These are phyloP conservation scores for Poicephalus meyeri DNA, from an alignment of 2,113 vertebrate genomes.

Conservation along the genomic window DNA sequence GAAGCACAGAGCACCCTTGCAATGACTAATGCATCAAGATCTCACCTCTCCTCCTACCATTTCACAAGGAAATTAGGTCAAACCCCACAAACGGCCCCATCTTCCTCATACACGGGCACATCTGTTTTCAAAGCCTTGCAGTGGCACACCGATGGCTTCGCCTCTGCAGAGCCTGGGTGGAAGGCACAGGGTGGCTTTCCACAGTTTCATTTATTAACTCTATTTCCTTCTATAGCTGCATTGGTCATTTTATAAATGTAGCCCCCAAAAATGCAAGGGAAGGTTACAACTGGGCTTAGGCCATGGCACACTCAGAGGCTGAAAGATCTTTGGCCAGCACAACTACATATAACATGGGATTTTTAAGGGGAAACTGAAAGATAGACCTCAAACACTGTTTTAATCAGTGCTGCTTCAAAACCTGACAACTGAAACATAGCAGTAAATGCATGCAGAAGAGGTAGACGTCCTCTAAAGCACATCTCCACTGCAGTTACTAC, in stretches of 20 bases:
- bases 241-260: fast-evolving
- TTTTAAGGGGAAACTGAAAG: neutral
- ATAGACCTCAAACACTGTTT: neutral
- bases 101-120: fast-evolving
- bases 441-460: fast-evolving
- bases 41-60: neutral
- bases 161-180: neutral
- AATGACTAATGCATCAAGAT: fast-evolving
- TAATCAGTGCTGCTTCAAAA: neutral
- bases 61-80: neutral
- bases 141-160: neutral
- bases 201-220: neutral
- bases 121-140: neutral
- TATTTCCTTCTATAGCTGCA: neutral
- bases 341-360: neutral
- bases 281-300: neutral
- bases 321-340: neutral
- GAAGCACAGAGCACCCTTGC: neutral
- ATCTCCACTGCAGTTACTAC: neutral
- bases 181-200: fast-evolving
- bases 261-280: neutral
- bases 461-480: neutral
- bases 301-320: neutral
- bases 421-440: fast-evolving
- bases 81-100: neutral